Conservation (phyloP, 1,140 invertebrate species). For the Adoxophyes honmai region DNA sequence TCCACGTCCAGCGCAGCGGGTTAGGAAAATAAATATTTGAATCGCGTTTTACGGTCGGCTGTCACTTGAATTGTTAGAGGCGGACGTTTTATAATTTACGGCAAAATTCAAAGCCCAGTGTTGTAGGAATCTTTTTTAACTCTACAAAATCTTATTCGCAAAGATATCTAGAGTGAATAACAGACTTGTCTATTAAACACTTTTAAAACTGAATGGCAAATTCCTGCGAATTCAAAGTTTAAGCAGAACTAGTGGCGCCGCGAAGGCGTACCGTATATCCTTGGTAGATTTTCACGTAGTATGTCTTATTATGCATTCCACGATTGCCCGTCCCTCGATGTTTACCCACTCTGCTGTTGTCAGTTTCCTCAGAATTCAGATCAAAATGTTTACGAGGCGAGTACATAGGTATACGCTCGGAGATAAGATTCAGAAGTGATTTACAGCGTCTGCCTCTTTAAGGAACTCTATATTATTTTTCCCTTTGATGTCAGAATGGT, state of each 20-base stretch:
- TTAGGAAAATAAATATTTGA: conserved; percentile 50
- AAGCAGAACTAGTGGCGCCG: too few species aligned
- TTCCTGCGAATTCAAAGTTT: too few species aligned
- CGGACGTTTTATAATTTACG: too few species aligned
- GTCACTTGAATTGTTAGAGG: background rate
- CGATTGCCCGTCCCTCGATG: conserved; percentile 28
- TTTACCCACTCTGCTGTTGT: conserved; percentile 34
- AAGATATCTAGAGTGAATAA: too few species aligned
- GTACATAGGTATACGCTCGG: conserved; percentile 26
- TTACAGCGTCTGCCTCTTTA: background rate
- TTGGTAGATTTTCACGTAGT: conserved; percentile 9
- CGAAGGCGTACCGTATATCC: background rate
- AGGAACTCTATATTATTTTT: background rate
- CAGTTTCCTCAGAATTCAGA: conserved; percentile 27
- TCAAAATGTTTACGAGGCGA: conserved; percentile 36
- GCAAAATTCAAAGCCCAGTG: too few species aligned
- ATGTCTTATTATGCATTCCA: conserved; percentile 33
- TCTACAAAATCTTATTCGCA: too few species aligned
- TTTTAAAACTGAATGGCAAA: too few species aligned
- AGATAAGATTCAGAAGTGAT: conserved; percentile 28
- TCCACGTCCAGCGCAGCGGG: conserved; percentile 34
- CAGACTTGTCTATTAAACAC: too few species aligned
- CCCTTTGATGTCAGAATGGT: conserved; percentile 15
- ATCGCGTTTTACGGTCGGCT: conserved; percentile 31
- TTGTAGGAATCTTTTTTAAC: too few species aligned